Evolutionary conservation across 2,113 vertebrate genomes (phyloP), one percentile per base, ranked within the genome.

Genomic region (Myanophis thanlyinensis): DNA sequence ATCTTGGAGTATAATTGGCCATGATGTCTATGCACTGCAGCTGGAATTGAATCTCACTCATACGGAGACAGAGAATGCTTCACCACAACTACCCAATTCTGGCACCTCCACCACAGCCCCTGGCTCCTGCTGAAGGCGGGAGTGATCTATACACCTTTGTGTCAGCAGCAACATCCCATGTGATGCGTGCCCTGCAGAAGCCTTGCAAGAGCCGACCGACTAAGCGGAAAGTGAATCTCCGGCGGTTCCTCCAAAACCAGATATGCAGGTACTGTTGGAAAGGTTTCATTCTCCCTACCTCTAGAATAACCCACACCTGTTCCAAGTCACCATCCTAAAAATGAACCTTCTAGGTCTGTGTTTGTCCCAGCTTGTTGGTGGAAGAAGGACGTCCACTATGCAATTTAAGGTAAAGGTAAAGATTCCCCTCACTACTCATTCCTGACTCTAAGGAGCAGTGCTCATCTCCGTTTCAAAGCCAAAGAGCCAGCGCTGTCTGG

Each of bases 201-300:
- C 98, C 98, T 1, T 96, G 97, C 3, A 98, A 98, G 95, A 98
- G 95, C 91, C 97, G 97, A 0, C 98, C 98, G 0, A 98, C 98
- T 88, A 93, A 93, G 46, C 56, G 92, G 88, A 93, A 93, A 59
- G 98, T 98, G 91, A 98, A 98, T 96, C 98, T 98, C 90, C 98
- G 98, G 0, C 97, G 98, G 90, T 98, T 98, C 94, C 97, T 98
- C 11, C 98, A 98, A 95, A 98, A 98, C 97, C 98, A 98, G 97
- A 98, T 93, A 59, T 90, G 88, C 92, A 93, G 80, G 92, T 93
- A 90, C 18, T 22, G 73, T 44, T 40, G 73, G 35, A 40, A 80
- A 40, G 67, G 15, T 80, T 80, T 80, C n/a, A 40, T 5, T 15
- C 35, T 56, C 40, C 1, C 35, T 12, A 18, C 22, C 88, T 22